A percentile compares a stretch with the other conserved stretches of the same genome.
Conservation (phyloP, 2,888 invertebrate species). For the Calliopum simillimum region DNA sequence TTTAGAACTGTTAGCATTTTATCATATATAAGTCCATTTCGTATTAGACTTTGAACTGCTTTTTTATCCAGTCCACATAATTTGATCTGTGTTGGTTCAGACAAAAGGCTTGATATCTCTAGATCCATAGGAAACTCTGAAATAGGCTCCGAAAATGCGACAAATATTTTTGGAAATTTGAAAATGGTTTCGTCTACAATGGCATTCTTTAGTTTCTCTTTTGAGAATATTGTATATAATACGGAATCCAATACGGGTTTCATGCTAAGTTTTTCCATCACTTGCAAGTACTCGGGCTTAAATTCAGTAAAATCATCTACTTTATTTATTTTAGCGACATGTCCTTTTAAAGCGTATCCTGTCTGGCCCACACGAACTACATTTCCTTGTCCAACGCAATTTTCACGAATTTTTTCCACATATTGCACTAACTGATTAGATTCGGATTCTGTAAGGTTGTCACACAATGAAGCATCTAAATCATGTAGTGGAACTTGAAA, state of each 20-base stretch:
- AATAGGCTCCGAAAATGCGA: constrained; percentile 60
- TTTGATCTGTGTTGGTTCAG: constrained; percentile 64
- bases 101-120: constrained; percentile 46
- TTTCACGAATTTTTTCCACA: constrained; percentile 74
- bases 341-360: constrained; percentile 60
- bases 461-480: constrained; percentile 71
- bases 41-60: constrained; percentile 71
- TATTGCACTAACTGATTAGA: constrained; percentile 71
- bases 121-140: constrained; percentile 50
- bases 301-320: constrained; percentile 30
- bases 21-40: constrained; percentile 73
- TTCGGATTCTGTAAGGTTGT: constrained; percentile 68
- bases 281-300: constrained; percentile 40
- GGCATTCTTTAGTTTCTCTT: constrained; percentile 55
- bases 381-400: constrained; percentile 80
- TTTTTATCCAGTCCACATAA: constrained; percentile 71
- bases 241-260: constrained; percentile 53
- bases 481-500: constrained; percentile 89
- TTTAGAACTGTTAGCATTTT: constrained; percentile 71
- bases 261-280: constrained; percentile 51
- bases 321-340: constrained; percentile 47
- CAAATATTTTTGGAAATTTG: constrained; percentile 55
- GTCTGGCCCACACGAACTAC: constrained; percentile 73
- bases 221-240: constrained; percentile 53
- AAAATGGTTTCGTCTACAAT: constrained; percentile 47